Percentiles rank a stretch among this genome's conserved stretches.
Evolutionary conservation across 2,888 invertebrate species (phyloP).

Genomic region (Caprella mutica): DNA sequence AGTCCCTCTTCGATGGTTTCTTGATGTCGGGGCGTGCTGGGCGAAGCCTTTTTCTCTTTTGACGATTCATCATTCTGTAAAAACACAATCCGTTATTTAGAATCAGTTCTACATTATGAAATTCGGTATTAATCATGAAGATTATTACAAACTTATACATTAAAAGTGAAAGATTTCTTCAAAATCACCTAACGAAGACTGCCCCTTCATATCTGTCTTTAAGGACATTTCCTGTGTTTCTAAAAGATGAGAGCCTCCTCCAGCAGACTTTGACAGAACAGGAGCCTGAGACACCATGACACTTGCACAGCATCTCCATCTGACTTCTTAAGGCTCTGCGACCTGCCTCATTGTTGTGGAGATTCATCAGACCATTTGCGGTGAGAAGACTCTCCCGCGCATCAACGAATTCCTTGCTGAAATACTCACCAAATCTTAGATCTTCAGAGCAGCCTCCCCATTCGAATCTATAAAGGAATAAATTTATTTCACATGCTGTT

Average conservation of each 20-base stretch:
- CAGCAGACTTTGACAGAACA: slow-evolving; percentile 84
- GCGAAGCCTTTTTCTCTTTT: slow-evolving; percentile 53
- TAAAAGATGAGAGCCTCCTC: slow-evolving; percentile 66
- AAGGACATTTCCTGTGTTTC: slow-evolving; percentile 38
- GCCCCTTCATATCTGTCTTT: slow-evolving; percentile 73
- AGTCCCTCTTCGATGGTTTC: slow-evolving; percentile 77
- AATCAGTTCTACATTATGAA: background rate
- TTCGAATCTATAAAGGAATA: slow-evolving; percentile 45
- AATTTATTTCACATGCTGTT: too few relatives aligned
- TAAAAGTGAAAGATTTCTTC: too few relatives aligned
- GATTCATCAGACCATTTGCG: slow-evolving; percentile 69
- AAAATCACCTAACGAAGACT: slow-evolving; percentile 60
- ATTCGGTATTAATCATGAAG: background rate
- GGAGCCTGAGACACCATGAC: slow-evolving; percentile 86
- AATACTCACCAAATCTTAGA: slow-evolving; percentile 68
- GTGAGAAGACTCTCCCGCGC: slow-evolving; percentile 60
- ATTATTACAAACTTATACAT: background rate
- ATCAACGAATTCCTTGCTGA: slow-evolving; percentile 76
- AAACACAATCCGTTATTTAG: background rate
- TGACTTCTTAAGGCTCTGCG: slow-evolving; percentile 57
- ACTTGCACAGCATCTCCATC: slow-evolving; percentile 82
- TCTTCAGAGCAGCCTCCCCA: slow-evolving; percentile 94
- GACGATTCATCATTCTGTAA: slow-evolving; percentile 39
- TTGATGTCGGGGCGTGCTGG: slow-evolving; percentile 65
- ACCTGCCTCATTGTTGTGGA: slow-evolving; percentile 87